phyloP scores from a whole-genome alignment of 2,888 invertebrate species.

The Therioaphis trifolii region DNA sequence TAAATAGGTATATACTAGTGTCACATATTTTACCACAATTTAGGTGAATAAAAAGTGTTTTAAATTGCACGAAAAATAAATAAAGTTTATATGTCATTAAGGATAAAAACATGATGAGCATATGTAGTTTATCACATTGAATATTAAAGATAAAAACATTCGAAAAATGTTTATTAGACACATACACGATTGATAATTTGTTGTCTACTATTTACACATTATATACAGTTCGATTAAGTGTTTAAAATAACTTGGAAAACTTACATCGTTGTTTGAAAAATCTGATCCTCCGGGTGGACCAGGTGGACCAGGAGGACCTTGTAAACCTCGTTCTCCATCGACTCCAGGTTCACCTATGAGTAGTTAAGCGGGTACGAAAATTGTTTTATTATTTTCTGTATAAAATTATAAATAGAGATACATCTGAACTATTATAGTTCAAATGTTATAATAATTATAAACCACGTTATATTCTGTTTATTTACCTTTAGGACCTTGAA shows the following conservation, averaged over 20 bases:
- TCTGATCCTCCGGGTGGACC: constrained; percentile 66
- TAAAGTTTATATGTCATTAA: too few species aligned
- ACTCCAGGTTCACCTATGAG: constrained; percentile 66
- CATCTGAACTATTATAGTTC: not conserved
- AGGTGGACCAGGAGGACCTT: constrained; percentile 67
- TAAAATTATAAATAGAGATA: not conserved
- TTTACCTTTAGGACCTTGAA: constrained; percentile 68
- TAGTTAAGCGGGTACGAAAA: not conserved
- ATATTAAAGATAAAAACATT: too few species aligned
- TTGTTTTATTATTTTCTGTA: not conserved
- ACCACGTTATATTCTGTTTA: too few species aligned
- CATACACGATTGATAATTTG: too few species aligned
- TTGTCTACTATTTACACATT: not conserved
- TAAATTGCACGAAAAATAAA: too few species aligned
- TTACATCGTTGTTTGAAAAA: constrained; percentile 66
- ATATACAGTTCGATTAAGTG: not conserved
- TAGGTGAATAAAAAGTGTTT: too few species aligned
- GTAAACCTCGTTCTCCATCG: constrained; percentile 66
- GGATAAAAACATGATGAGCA: too few species aligned
- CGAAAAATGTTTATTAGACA: too few species aligned
- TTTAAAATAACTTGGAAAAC: constrained; percentile 49
- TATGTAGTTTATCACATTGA: too few species aligned
- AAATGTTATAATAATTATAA: not conserved
- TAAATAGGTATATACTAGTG: too few species aligned
- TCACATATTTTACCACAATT: too few species aligned